A percentile compares a stretch with the other conserved stretches of the same genome.
Evolutionary conservation across 30 jellyfish, hydroid and myxozoan species (phyloP).

Genomic region (Turritopsis dohrnii): DNA sequence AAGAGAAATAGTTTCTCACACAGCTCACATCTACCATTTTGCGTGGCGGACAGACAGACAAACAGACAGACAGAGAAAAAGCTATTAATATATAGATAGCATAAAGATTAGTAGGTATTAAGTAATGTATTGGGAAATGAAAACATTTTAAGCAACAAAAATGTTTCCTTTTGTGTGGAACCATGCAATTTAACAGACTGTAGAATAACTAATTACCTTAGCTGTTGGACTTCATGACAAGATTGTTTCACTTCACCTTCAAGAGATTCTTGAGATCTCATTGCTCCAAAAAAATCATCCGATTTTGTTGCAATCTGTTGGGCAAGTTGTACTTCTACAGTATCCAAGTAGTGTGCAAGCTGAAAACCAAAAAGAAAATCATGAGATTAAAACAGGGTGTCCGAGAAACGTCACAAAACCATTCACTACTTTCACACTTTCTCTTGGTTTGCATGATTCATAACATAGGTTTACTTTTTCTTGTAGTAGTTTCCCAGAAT

Average conservation of each 20-base stretch:
- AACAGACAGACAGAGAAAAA: too few species aligned
- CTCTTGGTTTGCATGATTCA: neutral
- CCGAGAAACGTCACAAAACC: neutral
- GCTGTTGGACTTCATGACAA: slow-evolving; percentile 64
- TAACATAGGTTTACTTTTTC: slow-evolving; percentile 54
- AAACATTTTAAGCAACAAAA: too few species aligned
- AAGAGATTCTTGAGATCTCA: slow-evolving; percentile 84
- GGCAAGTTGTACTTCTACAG: slow-evolving; percentile 78
- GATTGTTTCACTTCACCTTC: slow-evolving; percentile 68
- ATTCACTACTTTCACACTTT: neutral
- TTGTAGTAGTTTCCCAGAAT: slow-evolving; percentile 79
- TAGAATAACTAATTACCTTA: slow-evolving; percentile 49
- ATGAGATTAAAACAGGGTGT: neutral
- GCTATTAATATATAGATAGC: too few species aligned
- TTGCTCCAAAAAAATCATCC: slow-evolving; percentile 81
- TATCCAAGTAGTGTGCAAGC: slow-evolving; percentile 84
- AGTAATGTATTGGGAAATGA: neutral
- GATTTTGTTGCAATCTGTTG: slow-evolving; percentile 86
- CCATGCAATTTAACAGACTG: too few species aligned
- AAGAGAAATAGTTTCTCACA: too few species aligned
- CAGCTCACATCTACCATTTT: too few species aligned
- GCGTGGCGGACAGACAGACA: too few species aligned
- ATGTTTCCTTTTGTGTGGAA: too few species aligned
- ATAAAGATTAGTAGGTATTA: neutral
- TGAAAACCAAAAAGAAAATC: slow-evolving; percentile 7